Evolutionary conservation across 2,797 vertebrate genomes (phyloP).

Genomic region (Malacoctenus gilli): DNA sequence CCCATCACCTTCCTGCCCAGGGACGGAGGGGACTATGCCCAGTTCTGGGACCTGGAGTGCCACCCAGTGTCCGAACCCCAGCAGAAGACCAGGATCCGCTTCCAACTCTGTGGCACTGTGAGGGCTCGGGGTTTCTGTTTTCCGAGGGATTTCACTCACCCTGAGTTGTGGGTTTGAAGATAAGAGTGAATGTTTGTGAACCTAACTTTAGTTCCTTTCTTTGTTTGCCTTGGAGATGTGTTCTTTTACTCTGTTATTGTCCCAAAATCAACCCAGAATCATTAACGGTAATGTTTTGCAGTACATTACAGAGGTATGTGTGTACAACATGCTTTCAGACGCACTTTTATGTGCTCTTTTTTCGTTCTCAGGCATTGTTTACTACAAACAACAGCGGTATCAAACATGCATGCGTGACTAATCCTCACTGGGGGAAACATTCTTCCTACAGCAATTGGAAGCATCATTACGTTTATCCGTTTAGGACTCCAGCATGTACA

Average conservation of each 20-base stretch:
- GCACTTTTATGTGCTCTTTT: too few species aligned
- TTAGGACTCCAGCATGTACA: not conserved
- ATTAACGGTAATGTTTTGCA: not conserved
- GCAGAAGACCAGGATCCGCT: slow-evolving; percentile 85
- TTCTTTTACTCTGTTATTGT: too few species aligned
- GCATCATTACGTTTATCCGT: slow-evolving; percentile 5
- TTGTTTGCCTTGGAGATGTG: too few species aligned
- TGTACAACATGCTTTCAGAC: not conserved
- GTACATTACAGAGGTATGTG: not conserved
- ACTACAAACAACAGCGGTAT: too few species aligned
- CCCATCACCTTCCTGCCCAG: slow-evolving; percentile 89
- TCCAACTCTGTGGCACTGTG: slow-evolving; percentile 92
- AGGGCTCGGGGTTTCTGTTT: slow-evolving; percentile 54
- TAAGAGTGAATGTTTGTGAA: too few species aligned
- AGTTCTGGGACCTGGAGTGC: slow-evolving; percentile 97
- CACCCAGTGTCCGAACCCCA: slow-evolving; percentile 86
- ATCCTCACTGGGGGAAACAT: not conserved
- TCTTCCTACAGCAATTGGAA: slow-evolving; percentile 5
- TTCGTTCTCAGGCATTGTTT: too few species aligned
- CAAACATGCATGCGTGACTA: too few species aligned
- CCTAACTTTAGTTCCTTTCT: too few species aligned
- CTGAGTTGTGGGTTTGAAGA: not conserved
- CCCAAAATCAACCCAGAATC: too few species aligned
- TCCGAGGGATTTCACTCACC: not conserved
- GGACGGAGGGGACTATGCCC: slow-evolving; percentile 89